A percentile compares a stretch with the other conserved stretches of the same genome.
These are phyloP conservation scores for Ips nitidus DNA, from an alignment of 1,140 invertebrate species.

Conservation along the genomic window DNA sequence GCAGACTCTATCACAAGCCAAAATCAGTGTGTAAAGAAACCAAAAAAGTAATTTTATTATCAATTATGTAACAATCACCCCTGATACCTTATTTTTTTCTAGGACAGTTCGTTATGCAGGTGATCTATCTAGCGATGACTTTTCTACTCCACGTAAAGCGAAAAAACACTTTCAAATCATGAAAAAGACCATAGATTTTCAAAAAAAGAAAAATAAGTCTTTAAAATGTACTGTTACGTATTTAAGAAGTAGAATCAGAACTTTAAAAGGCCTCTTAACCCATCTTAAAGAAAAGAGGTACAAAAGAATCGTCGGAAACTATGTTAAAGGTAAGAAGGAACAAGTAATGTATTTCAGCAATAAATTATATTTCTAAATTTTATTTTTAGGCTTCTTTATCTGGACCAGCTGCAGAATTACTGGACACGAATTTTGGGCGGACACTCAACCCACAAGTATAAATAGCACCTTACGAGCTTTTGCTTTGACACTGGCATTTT, in stretches of 20 bases:
- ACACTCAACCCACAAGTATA: background rate
- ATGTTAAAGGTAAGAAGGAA: no score
- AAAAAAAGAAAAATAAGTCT: slow-evolving; percentile 11
- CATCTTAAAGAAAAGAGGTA: slow-evolving; percentile 14
- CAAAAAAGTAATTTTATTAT: background rate
- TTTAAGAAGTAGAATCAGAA: background rate
- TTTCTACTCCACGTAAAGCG: no score
- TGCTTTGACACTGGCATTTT: slow-evolving; percentile 37
- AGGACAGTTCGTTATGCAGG: slow-evolving; percentile 14
- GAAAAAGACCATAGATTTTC: background rate
- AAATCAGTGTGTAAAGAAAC: background rate
- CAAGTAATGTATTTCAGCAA: no score
- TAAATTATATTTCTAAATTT: no score
- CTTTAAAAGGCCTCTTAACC: slow-evolving; percentile 1
- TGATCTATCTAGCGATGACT: slow-evolving; percentile 15
- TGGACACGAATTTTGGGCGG: slow-evolving; percentile 5
- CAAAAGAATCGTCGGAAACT: slow-evolving; percentile 15
- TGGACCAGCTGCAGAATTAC: background rate
- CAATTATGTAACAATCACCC: background rate
- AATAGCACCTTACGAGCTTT: slow-evolving; percentile 19
- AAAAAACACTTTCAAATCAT: slow-evolving; percentile 6
- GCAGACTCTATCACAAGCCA: background rate
- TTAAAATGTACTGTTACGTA: slow-evolving; percentile 4
- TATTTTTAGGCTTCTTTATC: no score
- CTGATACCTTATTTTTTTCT: slow-evolving; percentile 1